phyloP scores from a whole-genome alignment of 1,140 invertebrate genomes.

The Arctopsyche grandis region DNA sequence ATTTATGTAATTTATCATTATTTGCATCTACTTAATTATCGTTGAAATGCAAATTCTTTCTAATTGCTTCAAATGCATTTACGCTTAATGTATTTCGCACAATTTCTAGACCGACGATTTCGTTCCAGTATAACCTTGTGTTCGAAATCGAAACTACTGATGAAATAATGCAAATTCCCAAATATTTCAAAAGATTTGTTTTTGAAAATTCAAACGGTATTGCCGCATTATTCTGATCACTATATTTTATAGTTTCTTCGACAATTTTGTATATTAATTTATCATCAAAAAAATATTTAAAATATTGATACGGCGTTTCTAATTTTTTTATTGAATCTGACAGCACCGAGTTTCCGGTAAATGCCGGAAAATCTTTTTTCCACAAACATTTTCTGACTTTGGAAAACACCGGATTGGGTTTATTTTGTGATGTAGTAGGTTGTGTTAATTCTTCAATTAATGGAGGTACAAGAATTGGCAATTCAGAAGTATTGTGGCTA shows the following conservation, averaged over 20 bases:
- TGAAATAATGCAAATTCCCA: background rate
- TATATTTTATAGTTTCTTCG: conserved; percentile 10
- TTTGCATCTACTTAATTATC: background rate
- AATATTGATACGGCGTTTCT: conserved; percentile 18
- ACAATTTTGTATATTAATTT: conserved; percentile 15
- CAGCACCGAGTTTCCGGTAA: background rate
- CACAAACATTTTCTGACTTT: background rate
- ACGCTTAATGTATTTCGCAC: conserved; percentile 2
- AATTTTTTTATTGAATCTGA: background rate
- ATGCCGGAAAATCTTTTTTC: background rate
- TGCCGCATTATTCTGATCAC: background rate
- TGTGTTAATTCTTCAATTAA: background rate
- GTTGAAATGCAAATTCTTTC: conserved; percentile 2
- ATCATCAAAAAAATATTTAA: conserved; percentile 29
- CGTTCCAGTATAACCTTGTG: background rate
- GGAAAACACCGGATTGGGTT: background rate
- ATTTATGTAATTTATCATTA: conserved; percentile 18
- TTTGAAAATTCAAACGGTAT: conserved; percentile 18
- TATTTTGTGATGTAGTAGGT: background rate
- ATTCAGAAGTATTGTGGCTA: background rate
- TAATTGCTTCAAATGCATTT: background rate
- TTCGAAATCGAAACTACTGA: background rate
- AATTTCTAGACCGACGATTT: background rate
- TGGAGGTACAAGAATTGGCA: background rate
- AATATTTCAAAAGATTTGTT: background rate